These are phyloP conservation scores for Ecliptopera silaceata DNA, from an alignment of 2,888 invertebrate species.

Conservation along the genomic window DNA sequence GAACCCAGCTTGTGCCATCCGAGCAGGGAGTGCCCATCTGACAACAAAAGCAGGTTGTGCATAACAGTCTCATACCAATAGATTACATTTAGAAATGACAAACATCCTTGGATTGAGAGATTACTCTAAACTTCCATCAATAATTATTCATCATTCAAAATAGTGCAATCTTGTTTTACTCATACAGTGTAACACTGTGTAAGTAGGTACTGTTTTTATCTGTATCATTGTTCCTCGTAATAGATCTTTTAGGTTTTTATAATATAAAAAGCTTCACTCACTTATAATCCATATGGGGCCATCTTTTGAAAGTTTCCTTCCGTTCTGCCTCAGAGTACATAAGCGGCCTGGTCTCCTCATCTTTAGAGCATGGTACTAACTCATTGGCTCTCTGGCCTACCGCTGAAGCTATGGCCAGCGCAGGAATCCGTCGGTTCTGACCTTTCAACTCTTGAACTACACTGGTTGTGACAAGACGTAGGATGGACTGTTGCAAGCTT, in stretches of 20 bases:
- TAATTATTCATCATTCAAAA: too few relatives aligned
- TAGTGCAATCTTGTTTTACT: too few relatives aligned
- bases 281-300: conserved; percentile 99
- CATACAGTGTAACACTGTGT: too few relatives aligned
- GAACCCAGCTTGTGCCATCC: conserved; percentile 98
- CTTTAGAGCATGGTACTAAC: conserved; percentile 84
- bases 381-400: conserved; percentile 93
- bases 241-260: too few relatives aligned
- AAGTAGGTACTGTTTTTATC: too few relatives aligned
- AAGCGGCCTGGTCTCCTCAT: conserved; percentile 75
- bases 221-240: not conserved
- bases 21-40: conserved; percentile 97
- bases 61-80: too few relatives aligned
- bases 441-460: conserved; percentile 92
- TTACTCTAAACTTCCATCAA: too few relatives aligned
- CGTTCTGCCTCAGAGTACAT: conserved; percentile 97
- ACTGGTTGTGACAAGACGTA: conserved; percentile 90
- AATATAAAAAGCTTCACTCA: conserved; percentile 61
- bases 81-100: too few relatives aligned
- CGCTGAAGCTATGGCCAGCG: conserved; percentile 94
- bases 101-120: too few relatives aligned
- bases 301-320: conserved; percentile 94
- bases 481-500: conserved; percentile 89
- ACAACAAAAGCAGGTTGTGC: too few relatives aligned
- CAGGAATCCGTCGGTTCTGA: conserved; percentile 92